Base-by-base conservation (phyloP, 2,113 vertebrate genomes). In the Lucifuga dentata region DNA sequence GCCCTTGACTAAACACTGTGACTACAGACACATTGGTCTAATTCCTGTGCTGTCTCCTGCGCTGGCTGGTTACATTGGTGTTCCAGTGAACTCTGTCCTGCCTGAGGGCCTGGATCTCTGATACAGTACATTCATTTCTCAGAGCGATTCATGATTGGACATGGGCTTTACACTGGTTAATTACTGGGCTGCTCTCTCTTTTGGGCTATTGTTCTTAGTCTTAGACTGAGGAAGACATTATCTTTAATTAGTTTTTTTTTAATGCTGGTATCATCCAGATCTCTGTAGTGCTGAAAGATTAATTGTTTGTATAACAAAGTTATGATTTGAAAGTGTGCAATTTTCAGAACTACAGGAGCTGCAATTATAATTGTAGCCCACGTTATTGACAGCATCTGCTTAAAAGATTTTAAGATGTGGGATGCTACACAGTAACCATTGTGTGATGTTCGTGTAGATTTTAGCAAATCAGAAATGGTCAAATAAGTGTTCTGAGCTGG, bases 141-240 rank as follows among this genome's bases (percentile, higher is more conserved):
- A 73, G 72, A 87, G 39, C 70, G 69, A 85, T 89, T 86, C 71
- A 80, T 88, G 51, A 62, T 49, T 29, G 85, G 71, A 49, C 51
- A 43, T 69, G 51, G 33, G 56, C 38, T 46, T 69, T 8, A 23
- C 26, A 39, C 24, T 68, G 39, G 40, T 40, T 8, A 3, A 32
- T 45, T 33, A 17, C 35, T 55, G n/a, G 38, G 19, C 52, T 21
- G 11, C 13, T 24, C 0, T 67, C 49, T 36, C 21, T 39, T 12
- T 59, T 13, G 13, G 2, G 1, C 41, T 69, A 36, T 20, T 16
- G 24, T 13, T 9, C 12, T 58, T 69, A 60, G 36, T 1, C 44
- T 73, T 41, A 56, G 69, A 64, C 56, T 39, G 35, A 29, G n/a
- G 58, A 24, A 49, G n/a, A 13, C n/a, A 11, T 52, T 33, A 32